Evolutionary conservation across 2,797 vertebrate species (phyloP).

Genomic region (Numenius phaeopus): DNA sequence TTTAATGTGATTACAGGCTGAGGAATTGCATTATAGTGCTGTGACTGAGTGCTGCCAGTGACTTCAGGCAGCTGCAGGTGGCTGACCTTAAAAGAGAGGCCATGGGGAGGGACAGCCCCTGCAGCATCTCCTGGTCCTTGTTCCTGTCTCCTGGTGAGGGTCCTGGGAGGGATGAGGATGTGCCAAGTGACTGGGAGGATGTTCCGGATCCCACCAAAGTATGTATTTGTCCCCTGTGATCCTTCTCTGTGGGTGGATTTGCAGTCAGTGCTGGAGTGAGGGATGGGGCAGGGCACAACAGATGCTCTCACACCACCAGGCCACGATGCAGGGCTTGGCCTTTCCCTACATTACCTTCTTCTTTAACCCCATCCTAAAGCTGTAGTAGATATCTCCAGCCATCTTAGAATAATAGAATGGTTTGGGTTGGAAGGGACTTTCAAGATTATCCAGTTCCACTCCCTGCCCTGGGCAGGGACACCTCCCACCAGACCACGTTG

Average conservation of each 20-base stretch:
- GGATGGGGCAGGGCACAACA: not conserved
- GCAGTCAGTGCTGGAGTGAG: not conserved
- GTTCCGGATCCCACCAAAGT: not conserved
- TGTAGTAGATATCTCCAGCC: not conserved
- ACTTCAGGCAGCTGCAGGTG: not conserved
- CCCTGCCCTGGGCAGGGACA: not conserved
- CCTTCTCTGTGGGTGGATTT: not conserved
- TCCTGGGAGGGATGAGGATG: fast-evolving
- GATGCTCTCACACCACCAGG: not conserved
- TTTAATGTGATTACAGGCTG: not conserved
- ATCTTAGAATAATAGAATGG: not conserved
- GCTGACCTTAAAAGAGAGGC: not conserved
- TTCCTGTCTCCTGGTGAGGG: not conserved
- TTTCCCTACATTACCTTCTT: not conserved
- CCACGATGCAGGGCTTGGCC: not conserved
- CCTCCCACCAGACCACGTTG: not conserved
- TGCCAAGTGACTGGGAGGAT: too few species aligned
- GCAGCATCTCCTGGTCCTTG: not conserved
- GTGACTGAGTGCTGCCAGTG: not conserved
- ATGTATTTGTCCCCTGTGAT: not conserved
- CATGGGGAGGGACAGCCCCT: not conserved
- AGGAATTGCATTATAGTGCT: not conserved
- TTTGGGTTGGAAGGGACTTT: not conserved
- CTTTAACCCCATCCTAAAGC: not conserved
- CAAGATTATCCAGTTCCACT: not conserved